Evolutionary conservation across 1,140 invertebrate species (phyloP).

Genomic region (Portunus trituberculatus): DNA sequence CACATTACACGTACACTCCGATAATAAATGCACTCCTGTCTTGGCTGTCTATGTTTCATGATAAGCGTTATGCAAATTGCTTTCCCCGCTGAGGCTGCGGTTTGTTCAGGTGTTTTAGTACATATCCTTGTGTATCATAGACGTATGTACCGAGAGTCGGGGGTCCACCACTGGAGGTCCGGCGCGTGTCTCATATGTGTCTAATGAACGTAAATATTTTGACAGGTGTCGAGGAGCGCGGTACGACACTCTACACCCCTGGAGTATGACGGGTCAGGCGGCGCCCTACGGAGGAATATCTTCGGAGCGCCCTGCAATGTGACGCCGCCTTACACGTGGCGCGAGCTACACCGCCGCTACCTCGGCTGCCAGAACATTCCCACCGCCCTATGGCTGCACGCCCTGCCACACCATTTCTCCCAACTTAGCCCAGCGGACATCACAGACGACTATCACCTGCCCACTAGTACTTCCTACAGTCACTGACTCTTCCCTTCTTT

Average conservation of each 20-base stretch:
- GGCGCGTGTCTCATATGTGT: not conserved
- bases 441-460: constrained; percentile 50
- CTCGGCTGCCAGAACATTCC: constrained; percentile 82
- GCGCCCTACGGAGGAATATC: constrained; percentile 79
- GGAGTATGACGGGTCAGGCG: constrained; percentile 78
- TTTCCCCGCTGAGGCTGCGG: too few relatives aligned
- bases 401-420: constrained; percentile 21
- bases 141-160: too few relatives aligned
- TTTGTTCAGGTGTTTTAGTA: too few relatives aligned
- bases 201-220: not conserved
- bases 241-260: constrained; percentile 80
- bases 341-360: constrained; percentile 81
- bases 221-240: constrained; percentile 79
- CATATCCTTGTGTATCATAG: too few relatives aligned
- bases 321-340: constrained; percentile 80
- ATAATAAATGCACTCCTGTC: not conserved
- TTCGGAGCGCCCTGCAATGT: constrained; percentile 82
- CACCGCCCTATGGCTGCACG: constrained; percentile 79
- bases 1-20: not conserved
- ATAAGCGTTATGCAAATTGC: too few relatives aligned
- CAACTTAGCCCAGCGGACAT: constrained; percentile 42
- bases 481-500: not conserved
- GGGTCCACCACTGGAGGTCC: not conserved
- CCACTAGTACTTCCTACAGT: not conserved
- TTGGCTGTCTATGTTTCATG: too few relatives aligned